Percentiles rank a stretch among this genome's conserved stretches.
phyloP scores from a whole-genome alignment of 2,113 vertebrate species.

The Daboia siamensis region DNA sequence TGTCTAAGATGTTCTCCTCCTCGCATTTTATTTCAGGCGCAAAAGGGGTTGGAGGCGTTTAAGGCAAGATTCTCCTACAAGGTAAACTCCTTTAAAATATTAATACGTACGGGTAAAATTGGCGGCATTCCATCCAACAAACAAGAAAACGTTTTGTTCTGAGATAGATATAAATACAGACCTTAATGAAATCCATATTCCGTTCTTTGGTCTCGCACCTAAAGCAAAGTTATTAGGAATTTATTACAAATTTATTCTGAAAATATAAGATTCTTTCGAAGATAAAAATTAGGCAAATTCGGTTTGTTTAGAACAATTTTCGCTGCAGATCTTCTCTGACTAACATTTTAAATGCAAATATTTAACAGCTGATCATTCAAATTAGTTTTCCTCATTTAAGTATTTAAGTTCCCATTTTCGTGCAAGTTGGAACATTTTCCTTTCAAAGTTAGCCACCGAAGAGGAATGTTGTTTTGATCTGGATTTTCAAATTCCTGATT shows the following conservation, averaged over 20 bases:
- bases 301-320: neutral
- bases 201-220: neutral
- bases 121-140: neutral
- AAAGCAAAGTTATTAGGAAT: neutral
- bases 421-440: neutral
- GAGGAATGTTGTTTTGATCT: neutral
- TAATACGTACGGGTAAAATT: slow-evolving; percentile 36
- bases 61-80: slow-evolving; percentile 60
- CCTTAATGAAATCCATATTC: neutral
- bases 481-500: neutral
- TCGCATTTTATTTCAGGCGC: slow-evolving; percentile 66
- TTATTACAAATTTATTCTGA: neutral
- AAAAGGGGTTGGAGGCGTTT: slow-evolving; percentile 58
- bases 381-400: neutral
- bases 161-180: neutral
- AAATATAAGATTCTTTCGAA: neutral
- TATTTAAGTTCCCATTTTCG: neutral
- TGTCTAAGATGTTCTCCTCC: slow-evolving; percentile 47
- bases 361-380: neutral
- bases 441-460: neutral
- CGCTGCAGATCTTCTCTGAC: neutral
- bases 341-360: neutral
- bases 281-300: neutral
- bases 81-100: slow-evolving; percentile 67
- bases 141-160: neutral